Evolutionary conservation across 2,888 invertebrate genomes (phyloP).

Genomic region (Eueremaeus valkanovi): DNA sequence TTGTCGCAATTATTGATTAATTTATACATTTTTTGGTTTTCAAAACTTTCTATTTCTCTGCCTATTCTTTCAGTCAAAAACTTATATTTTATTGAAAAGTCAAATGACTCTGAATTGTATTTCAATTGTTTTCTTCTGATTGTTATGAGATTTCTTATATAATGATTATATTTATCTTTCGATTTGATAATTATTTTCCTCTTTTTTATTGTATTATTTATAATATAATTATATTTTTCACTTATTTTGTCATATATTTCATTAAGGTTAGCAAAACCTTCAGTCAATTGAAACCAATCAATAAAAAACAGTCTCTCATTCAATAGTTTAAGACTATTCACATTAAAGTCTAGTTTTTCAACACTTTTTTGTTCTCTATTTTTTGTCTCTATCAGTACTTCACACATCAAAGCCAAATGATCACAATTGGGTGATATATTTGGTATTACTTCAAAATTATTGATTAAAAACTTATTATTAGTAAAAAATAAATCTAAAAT

Average conservation of each 20-base stretch:
- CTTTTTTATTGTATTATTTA: not conserved
- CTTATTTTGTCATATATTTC: not conserved
- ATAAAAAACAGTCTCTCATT: not conserved
- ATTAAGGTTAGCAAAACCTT: not conserved
- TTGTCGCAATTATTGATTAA: not conserved
- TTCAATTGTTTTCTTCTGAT: not conserved
- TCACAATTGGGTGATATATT: not conserved
- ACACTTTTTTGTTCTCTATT: not conserved
- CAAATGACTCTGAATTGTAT: not conserved
- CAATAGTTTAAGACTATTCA: not conserved
- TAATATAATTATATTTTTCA: not conserved
- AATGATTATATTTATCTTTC: no score
- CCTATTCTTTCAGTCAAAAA: not conserved
- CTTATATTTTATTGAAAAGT: not conserved
- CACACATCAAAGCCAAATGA: not conserved
- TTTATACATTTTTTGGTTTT: not conserved
- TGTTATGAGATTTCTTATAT: not conserved
- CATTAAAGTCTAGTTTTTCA: not conserved
- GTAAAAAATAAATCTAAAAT: slow-evolving; percentile 12
- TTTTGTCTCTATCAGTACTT: not conserved
- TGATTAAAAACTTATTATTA: not conserved
- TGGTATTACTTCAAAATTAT: not conserved
- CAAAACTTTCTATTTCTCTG: not conserved
- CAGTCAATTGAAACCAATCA: not conserved
- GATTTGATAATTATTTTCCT: no score